phyloP scores from a whole-genome alignment of 2,888 invertebrate genomes.

The Mechanitis messenoides region DNA sequence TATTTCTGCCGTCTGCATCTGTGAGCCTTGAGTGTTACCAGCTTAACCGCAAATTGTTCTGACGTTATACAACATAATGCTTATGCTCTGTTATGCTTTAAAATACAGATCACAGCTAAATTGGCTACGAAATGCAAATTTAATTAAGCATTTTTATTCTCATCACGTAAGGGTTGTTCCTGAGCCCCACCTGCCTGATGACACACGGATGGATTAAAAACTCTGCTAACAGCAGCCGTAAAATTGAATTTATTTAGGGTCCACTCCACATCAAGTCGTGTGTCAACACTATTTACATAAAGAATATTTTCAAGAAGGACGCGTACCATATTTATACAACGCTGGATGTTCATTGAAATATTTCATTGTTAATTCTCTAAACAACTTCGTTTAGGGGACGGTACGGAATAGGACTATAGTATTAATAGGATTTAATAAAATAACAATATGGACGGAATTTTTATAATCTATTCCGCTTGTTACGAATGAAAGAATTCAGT shows the following conservation, averaged over 20 bases:
- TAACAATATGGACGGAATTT: conserved; percentile 56
- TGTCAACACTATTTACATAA: conserved; percentile 70
- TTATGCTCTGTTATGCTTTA: conserved; percentile 14
- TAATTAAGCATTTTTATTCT: conserved; percentile 49
- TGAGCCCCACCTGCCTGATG: conserved; percentile 53
- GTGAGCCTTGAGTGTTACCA: conserved; percentile 34
- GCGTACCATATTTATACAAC: conserved; percentile 66
- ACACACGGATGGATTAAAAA: conserved; percentile 61
- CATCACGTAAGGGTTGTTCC: conserved; percentile 44
- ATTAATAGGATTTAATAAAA: conserved; percentile 70
- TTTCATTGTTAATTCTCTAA: conserved; percentile 72
- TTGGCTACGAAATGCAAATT: conserved; percentile 36
- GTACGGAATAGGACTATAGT: conserved; percentile 56
- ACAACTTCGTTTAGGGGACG: conserved; percentile 48
- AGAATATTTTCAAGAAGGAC: conserved; percentile 69
- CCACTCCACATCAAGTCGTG: conserved; percentile 60
- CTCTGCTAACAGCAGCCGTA: conserved; percentile 50
- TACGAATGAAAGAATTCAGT: conserved; percentile 25
- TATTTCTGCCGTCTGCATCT: conserved; percentile 35
- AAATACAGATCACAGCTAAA: conserved; percentile 21
- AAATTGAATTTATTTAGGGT: conserved; percentile 74
- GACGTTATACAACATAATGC: conserved; percentile 26
- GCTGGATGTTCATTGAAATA: conserved; percentile 69
- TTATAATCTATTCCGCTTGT: conserved; percentile 43
- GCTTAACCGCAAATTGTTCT: conserved; percentile 31